phyloP scores from a whole-genome alignment of 2,888 invertebrate species.

The Julus scandinavius region DNA sequence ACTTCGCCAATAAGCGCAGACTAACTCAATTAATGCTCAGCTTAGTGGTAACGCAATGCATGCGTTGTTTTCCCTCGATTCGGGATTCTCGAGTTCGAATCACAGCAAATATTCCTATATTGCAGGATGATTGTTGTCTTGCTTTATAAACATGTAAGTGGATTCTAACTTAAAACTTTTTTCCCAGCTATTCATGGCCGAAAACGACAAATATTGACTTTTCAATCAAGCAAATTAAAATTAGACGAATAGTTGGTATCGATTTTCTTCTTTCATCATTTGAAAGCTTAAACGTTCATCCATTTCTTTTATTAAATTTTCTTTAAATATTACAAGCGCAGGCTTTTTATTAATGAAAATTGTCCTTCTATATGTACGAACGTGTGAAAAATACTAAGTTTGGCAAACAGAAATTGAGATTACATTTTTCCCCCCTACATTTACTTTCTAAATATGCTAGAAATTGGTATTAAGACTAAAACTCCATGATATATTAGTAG shows the following conservation, averaged over 20 bases:
- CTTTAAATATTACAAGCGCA: background rate
- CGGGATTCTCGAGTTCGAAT: background rate
- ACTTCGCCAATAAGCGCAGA: background rate
- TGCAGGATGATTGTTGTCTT: background rate
- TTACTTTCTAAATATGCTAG: background rate
- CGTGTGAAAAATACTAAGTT: background rate
- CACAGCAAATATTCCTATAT: background rate
- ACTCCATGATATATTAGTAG: too few species aligned
- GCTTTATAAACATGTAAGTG: background rate
- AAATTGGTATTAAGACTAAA: background rate
- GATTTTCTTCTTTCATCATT: background rate
- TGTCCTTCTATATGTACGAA: background rate
- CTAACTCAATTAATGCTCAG: constrained; percentile 1
- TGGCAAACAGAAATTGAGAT: background rate
- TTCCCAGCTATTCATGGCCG: background rate
- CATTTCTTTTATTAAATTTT: constrained; percentile 28
- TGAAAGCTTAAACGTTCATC: background rate
- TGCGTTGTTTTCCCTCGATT: background rate
- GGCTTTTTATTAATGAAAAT: background rate
- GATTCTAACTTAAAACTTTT: background rate
- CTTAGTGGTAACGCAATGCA: background rate
- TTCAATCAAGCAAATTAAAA: background rate
- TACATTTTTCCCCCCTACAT: background rate
- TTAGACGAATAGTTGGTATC: background rate
- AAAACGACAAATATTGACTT: constrained; percentile 22